Base-by-base conservation (phyloP, 2,888 invertebrate genomes). In the Minunthozetes semirufus region DNA sequence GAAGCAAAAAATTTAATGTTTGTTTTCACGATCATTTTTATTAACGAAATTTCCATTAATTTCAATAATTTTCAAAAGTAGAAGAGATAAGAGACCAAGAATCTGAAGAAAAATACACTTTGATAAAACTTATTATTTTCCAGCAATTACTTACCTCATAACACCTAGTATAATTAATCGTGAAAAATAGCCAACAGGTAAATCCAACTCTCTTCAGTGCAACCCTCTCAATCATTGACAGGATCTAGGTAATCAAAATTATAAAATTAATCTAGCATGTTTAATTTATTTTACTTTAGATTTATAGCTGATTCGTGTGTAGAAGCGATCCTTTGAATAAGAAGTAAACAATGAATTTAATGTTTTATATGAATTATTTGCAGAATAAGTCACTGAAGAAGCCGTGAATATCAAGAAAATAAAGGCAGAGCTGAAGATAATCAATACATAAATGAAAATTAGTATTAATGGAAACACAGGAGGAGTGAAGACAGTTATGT, bases 301-400 rank as follows among this genome's bases (percentile, higher is more conserved):
- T 8, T 5, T 33, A 5, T 33, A 8, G 33, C 33, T 33, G 33
- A 22, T 27, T 38, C 33, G 17, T 25, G 17, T 17, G n/a, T n/a
- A n/a, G n/a, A n/a, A n/a, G n/a, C n/a, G n/a, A n/a, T n/a, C n/a
- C n/a, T 19, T 33, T 3, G 17, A 27, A 29, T 63, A 17, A 0
- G 15, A 33, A 15, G 9, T 11, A 17, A 63, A 15, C 63, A 63
- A 29, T n/a, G 29, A 38, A 63, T 63, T 63, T 33, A 63, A n/a
- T n/a, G 27, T 17, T 38, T 63, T 63, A 17, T 63, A 63, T 1
- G 29, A 29, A 15, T 17, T 63, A 15, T 38, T 63, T 17, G 38
- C 33, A 13, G 22, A 25, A 33, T n/a, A 63, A n/a, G 25, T 63
- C 17, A 63, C 63, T n/a, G 63, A 63, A 63, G 63, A 63, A 27